Evolutionary conservation across 2,113 vertebrate species (phyloP), one percentile per base, ranked within the genome.

Genomic region (Tetraodon nigroviridis): DNA sequence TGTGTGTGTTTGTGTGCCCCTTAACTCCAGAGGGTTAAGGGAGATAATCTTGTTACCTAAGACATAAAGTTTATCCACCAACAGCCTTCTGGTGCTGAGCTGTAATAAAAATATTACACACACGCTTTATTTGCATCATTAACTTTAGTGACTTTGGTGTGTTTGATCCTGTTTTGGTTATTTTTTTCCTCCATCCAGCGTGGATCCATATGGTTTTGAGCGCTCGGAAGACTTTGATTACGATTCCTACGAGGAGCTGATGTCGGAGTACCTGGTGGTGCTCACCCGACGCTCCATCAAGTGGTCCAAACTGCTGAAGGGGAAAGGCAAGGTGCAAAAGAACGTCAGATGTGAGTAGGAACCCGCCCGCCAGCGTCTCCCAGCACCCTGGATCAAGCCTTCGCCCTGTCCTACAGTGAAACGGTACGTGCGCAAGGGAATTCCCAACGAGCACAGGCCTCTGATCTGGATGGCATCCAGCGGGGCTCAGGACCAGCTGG

Each of bases 351-450:
- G 95, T 98, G 73, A 85, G 85, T 71, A 17, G n/a, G 13, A 16
- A 17, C n/a, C 1, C 6, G n/a, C 6, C 6, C 6, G 3, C 17
- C 17, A 7, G 2, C 44, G 1, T 17, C 22, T 1, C 41, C 12
- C 48, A 54, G 19, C 12, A 14, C 21, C 27, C 18, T 44, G 11
- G 62, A 50, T 11, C 11, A 13, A 29, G 3, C 27, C 11, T 58
- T 45, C 2, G 4, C 8, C 22, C 17, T 69, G 18, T 57, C 40
- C 21, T 63, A 32, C 88, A 99, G 97, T 99, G 75, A 99, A 99
- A 77, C 93, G 97, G 55, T 99, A 95, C 0, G 90, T 98, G 37
- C 93, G 97, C 19, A 99, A 99, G 73, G 96, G 97, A 7, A 76
- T 99, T 64, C 97, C 96, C 0, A 92, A 90, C 41, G 94, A 97